Percentiles rank a stretch among this genome's conserved stretches.
Evolutionary conservation across 1,140 invertebrate genomes (phyloP).

Genomic region (Ridgeia piscesae): DNA sequence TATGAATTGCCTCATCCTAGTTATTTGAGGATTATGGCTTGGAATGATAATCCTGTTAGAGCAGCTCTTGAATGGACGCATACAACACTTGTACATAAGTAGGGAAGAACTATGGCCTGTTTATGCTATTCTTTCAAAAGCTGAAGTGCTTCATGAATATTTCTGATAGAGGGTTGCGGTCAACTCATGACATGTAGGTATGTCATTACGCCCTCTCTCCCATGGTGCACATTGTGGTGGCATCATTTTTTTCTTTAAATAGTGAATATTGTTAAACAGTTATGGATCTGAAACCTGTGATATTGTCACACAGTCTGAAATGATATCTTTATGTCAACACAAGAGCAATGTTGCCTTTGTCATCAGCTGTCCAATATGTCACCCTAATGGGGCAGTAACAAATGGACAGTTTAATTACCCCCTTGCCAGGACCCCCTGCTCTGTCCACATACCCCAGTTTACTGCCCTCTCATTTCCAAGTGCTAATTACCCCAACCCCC

Average conservation of each 20-base stretch:
- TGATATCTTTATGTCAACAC: not conserved
- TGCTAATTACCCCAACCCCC: not conserved
- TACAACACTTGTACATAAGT: not conserved
- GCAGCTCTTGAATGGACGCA: not conserved
- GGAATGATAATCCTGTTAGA: not conserved
- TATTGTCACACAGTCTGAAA: not conserved
- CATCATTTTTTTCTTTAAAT: not conserved
- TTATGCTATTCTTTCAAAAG: not conserved
- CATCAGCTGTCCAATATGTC: conserved; percentile 4
- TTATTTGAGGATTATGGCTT: not conserved
- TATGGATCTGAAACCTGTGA: not conserved
- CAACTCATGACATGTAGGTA: not conserved
- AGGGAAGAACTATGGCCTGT: not conserved
- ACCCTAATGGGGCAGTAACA: not conserved
- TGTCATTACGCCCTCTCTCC: not conserved
- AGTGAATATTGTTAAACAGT: not conserved
- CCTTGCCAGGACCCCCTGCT: not conserved
- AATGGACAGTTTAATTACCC: not conserved
- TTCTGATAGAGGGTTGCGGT: not conserved
- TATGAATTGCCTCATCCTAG: not conserved
- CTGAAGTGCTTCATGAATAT: not conserved
- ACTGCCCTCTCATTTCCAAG: not conserved
- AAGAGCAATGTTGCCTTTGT: not conserved
- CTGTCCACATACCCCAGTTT: not conserved
- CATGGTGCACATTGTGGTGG: not conserved